Evolutionary conservation across 2,888 invertebrate species (phyloP).

Genomic region (Sinelater perroti): DNA sequence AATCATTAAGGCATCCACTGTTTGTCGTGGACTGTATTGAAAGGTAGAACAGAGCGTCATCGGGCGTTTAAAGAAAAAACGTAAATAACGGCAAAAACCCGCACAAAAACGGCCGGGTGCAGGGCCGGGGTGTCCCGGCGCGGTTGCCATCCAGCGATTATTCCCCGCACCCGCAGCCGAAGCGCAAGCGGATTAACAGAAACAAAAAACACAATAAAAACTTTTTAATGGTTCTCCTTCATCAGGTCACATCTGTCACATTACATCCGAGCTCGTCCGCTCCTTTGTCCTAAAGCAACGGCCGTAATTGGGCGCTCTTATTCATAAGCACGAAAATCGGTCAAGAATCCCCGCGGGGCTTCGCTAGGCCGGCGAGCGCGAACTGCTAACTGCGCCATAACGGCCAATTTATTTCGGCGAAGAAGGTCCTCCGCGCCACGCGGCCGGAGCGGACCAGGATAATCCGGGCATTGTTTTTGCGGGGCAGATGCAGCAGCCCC

Average conservation of each 20-base stretch:
- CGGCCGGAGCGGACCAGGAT: constrained; percentile 22
- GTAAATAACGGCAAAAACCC: constrained; percentile 1
- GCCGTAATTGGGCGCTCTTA: constrained; percentile 46
- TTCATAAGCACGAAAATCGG: constrained; percentile 47
- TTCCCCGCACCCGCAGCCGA: constrained; percentile 27
- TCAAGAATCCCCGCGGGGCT: constrained; percentile 44
- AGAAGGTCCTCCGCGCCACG: neutral
- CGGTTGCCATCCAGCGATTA: constrained; percentile 19
- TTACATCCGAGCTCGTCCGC: constrained; percentile 44
- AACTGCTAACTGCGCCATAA: constrained; percentile 20
- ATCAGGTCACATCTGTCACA: constrained; percentile 52
- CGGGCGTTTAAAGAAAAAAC: neutral
- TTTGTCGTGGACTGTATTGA: no score
- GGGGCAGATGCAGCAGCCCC: constrained; percentile 33
- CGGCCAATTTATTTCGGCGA: constrained; percentile 23
- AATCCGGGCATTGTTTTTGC: constrained; percentile 32
- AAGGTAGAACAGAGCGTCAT: no score
- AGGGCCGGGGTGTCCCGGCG: constrained; percentile 1
- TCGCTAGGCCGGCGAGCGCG: constrained; percentile 29
- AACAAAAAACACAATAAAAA: constrained; percentile 49
- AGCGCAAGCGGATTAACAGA: constrained; percentile 43
- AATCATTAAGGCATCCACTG: no score
- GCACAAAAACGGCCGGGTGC: neutral
- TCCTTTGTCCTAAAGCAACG: constrained; percentile 44
- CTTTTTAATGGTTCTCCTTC: constrained; percentile 47